A percentile compares a stretch with the other conserved stretches of the same genome.
Evolutionary conservation across 2,113 vertebrate species (phyloP).

Genomic region (Gadus chalcogrammus): DNA sequence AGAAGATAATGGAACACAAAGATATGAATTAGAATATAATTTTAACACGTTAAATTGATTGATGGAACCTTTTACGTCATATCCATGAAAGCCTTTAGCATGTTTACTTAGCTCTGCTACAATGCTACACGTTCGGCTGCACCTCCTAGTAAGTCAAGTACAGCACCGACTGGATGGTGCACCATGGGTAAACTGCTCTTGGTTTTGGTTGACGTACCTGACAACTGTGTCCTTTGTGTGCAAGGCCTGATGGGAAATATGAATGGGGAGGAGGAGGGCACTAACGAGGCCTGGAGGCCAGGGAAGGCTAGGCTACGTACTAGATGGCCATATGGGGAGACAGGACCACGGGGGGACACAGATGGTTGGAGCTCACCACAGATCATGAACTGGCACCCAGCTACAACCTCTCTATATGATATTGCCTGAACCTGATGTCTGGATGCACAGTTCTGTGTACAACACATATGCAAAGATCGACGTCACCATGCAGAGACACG

Average conservation of each 20-base stretch:
- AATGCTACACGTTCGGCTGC: not conserved
- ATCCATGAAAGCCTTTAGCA: too few species aligned
- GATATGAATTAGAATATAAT: too few species aligned
- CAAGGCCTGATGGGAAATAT: constrained; percentile 33
- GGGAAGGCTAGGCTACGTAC: constrained; percentile 67
- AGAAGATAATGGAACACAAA: too few species aligned
- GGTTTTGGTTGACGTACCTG: constrained; percentile 17
- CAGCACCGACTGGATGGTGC: constrained; percentile 55
- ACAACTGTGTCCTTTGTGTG: constrained; percentile 43
- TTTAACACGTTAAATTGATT: too few species aligned
- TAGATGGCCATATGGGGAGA: constrained; percentile 37
- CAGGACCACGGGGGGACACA: constrained; percentile 3
- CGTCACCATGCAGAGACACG: too few species aligned
- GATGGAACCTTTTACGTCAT: too few species aligned
- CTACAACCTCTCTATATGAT: too few species aligned
- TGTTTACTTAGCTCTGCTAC: not conserved
- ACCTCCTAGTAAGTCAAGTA: not conserved
- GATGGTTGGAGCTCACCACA: too few species aligned
- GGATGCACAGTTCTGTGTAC: too few species aligned
- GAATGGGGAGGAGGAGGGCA: constrained; percentile 59
- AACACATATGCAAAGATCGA: too few species aligned
- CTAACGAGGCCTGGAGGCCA: constrained; percentile 65
- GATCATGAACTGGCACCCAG: too few species aligned
- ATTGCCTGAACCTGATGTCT: too few species aligned
- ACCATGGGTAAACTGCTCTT: constrained; percentile 9